Evolutionary conservation across 2,888 invertebrate genomes (phyloP).

Genomic region (Himalopsyche anomala): DNA sequence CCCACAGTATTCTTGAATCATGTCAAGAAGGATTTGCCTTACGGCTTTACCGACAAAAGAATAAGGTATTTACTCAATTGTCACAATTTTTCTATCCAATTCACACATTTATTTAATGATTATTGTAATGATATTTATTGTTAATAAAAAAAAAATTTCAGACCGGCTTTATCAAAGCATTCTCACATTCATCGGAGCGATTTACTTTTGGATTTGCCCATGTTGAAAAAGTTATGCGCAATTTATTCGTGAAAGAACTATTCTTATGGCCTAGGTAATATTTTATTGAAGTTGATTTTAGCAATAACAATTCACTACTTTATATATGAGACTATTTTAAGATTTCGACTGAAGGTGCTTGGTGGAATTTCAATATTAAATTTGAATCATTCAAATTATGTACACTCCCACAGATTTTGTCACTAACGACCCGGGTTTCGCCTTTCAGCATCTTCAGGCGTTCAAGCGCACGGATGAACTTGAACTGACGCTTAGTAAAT

Average conservation of each 20-base stretch:
- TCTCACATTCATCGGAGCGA: slow-evolving; percentile 91
- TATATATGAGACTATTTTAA: no score
- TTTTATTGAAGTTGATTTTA: slow-evolving; percentile 14
- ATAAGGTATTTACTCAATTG: slow-evolving; percentile 80
- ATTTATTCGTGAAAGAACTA: slow-evolving; percentile 92
- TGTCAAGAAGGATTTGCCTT: slow-evolving; percentile 97
- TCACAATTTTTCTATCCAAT: neutral
- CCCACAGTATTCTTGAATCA: slow-evolving; percentile 91
- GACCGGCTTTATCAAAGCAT: slow-evolving; percentile 96
- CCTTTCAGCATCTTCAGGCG: no score
- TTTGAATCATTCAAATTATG: no score
- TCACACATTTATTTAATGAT: neutral
- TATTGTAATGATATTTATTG: no score
- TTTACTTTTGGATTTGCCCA: slow-evolving; percentile 94
- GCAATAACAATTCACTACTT: no score
- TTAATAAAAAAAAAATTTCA: slow-evolving; percentile 70
- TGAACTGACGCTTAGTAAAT: no score
- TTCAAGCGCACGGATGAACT: no score
- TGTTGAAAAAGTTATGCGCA: slow-evolving; percentile 95
- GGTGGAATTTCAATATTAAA: no score
- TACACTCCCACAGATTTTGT: no score
- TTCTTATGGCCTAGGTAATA: slow-evolving; percentile 91
- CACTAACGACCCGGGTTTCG: no score
- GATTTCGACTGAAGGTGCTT: no score
- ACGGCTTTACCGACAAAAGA: slow-evolving; percentile 92